Evolutionary conservation across 2,888 invertebrate species (phyloP).

Genomic region (Chloroclystis v-ata): DNA sequence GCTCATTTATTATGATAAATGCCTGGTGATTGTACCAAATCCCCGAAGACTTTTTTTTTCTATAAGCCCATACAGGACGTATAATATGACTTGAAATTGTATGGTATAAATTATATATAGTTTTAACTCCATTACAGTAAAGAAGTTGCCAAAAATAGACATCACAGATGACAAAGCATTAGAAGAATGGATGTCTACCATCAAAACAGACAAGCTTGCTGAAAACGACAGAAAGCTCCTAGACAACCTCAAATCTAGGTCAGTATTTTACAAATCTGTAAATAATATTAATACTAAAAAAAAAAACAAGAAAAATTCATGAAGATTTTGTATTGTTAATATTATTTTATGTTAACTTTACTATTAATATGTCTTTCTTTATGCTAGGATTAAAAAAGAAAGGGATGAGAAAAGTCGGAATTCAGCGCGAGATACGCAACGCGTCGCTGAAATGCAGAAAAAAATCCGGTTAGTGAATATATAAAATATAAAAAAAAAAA

Average conservation of each 20-base stretch:
- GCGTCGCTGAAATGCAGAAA: constrained; percentile 31
- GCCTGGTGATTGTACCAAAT: too few relatives aligned
- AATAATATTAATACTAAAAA: too few relatives aligned
- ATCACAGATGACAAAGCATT: constrained; percentile 76
- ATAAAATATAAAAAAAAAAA: too few relatives aligned
- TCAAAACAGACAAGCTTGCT: constrained; percentile 73
- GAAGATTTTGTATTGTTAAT: too few relatives aligned
- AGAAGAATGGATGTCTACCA: constrained; percentile 75
- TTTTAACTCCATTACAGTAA: constrained; percentile 28
- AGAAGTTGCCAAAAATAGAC: constrained; percentile 60
- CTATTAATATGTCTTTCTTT: too few relatives aligned
- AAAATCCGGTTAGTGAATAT: constrained; percentile 35
- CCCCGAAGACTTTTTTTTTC: too few relatives aligned
- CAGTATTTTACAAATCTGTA: background rate
- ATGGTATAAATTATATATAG: too few relatives aligned
- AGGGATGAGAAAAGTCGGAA: constrained; percentile 35
- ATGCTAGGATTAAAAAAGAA: constrained; percentile 44
- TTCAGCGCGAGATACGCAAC: constrained; percentile 32
- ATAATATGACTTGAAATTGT: too few relatives aligned
- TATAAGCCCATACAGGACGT: too few relatives aligned
- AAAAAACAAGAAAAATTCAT: too few relatives aligned
- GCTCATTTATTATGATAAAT: too few relatives aligned
- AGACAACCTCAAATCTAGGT: constrained; percentile 71
- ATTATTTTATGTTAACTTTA: too few relatives aligned
- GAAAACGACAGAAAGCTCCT: constrained; percentile 78